These are phyloP conservation scores for Oryzaephilus surinamensis DNA, from an alignment of 1,140 invertebrate genomes.

Conservation along the genomic window DNA sequence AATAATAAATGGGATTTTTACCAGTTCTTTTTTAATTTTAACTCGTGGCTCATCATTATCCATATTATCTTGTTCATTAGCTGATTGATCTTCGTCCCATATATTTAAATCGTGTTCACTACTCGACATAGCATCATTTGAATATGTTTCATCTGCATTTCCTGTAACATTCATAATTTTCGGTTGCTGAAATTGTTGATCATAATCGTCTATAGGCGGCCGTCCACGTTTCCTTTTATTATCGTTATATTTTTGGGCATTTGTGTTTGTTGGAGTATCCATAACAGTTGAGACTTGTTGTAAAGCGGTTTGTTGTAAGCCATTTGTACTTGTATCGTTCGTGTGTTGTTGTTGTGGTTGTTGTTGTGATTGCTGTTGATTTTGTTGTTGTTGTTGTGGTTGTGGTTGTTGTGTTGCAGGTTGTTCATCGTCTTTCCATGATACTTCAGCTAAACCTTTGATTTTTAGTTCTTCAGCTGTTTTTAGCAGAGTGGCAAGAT, in stretches of 20 bases:
- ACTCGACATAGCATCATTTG: constrained; percentile 33
- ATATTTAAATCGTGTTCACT: constrained; percentile 33
- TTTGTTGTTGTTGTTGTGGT: constrained; percentile 31
- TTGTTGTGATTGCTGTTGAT: constrained; percentile 19
- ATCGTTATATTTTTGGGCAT: constrained; percentile 21
- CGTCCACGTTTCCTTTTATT: constrained; percentile 44
- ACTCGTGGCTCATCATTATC: constrained; percentile 23
- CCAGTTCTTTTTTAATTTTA: constrained; percentile 31
- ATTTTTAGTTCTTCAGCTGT: constrained; percentile 85
- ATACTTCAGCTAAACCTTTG: constrained; percentile 82
- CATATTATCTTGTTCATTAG: constrained; percentile 15
- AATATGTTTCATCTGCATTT: constrained; percentile 35
- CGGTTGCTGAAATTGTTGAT: constrained; percentile 41
- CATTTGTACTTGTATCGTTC: constrained; percentile 38
- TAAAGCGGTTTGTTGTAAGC: constrained; percentile 36
- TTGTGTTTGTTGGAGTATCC: constrained; percentile 32
- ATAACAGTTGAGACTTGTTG: constrained; percentile 35
- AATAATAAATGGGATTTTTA: too few species aligned
- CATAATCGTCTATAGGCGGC: constrained; percentile 52
- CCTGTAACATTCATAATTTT: constrained; percentile 44
- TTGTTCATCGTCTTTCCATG: constrained; percentile 57
- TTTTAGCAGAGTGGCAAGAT: constrained; percentile 74
- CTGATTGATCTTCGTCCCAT: constrained; percentile 29
- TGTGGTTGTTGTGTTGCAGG: constrained; percentile 36
- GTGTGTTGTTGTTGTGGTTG: constrained; percentile 15